Conservation (phyloP, 2,888 invertebrate species). For the Philhelius pedissequus region DNA sequence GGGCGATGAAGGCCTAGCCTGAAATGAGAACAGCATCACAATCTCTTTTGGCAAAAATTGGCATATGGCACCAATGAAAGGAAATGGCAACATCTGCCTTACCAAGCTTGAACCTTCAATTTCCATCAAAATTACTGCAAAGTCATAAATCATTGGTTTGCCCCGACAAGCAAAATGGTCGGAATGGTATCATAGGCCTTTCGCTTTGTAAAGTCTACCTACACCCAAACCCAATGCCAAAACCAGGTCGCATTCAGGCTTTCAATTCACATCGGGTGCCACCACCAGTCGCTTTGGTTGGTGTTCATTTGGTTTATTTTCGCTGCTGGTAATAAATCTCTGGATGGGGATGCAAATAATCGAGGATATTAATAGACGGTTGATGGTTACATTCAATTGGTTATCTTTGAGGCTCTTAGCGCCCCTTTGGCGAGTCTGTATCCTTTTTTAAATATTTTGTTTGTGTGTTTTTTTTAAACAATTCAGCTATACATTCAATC, state of each 20-base stretch:
- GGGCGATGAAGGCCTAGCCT: background rate
- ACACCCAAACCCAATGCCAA: background rate
- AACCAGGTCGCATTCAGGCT: too few species aligned
- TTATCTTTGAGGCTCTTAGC: slow-evolving; percentile 16
- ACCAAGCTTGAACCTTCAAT: slow-evolving; percentile 44
- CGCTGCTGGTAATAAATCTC: slow-evolving; percentile 40
- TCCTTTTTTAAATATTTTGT: background rate
- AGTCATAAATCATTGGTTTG: slow-evolving; percentile 59
- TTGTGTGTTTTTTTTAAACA: background rate
- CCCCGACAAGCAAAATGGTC: background rate
- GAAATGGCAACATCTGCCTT: slow-evolving; percentile 51
- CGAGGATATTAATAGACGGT: slow-evolving; percentile 46
- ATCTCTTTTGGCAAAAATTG: slow-evolving; percentile 8
- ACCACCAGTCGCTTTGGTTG: background rate
- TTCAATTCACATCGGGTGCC: background rate
- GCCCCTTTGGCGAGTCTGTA: background rate
- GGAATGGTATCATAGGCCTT: background rate
- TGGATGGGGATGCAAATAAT: slow-evolving; percentile 57
- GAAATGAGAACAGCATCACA: slow-evolving; percentile 8
- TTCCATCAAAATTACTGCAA: slow-evolving; percentile 54
- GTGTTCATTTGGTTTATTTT: slow-evolving; percentile 3
- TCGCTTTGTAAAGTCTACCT: background rate
- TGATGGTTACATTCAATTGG: slow-evolving; percentile 44
- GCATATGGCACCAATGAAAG: slow-evolving; percentile 32
- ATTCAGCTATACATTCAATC: background rate